Evolutionary conservation across 2,113 vertebrate genomes (phyloP).

Genomic region (Centropus bengalensis): DNA sequence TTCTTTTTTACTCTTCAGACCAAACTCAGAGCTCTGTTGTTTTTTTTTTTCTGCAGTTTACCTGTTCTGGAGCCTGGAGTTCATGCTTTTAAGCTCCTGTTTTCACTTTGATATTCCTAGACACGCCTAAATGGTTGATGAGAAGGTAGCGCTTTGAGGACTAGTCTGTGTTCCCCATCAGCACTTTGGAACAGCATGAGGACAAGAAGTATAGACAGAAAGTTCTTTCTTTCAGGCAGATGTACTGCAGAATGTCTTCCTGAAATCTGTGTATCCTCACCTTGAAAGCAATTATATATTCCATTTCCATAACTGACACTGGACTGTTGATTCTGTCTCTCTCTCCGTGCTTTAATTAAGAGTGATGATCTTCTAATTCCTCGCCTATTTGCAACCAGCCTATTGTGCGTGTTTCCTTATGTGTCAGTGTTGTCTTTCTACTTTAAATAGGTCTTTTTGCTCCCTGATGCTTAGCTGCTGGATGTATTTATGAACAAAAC

Average conservation of each 20-base stretch:
- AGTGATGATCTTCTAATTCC: background rate
- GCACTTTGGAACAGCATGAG: background rate
- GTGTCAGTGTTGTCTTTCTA: background rate
- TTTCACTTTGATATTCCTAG: background rate
- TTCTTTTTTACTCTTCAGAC: background rate
- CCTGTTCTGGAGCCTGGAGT: background rate
- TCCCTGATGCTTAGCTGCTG: background rate
- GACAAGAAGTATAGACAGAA: background rate
- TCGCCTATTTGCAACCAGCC: background rate
- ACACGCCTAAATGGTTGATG: background rate
- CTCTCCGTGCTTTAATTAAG: fast-evolving
- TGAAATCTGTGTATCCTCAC: background rate
- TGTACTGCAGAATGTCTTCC: background rate
- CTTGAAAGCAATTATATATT: background rate
- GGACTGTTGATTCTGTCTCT: background rate
- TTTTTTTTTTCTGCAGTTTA: background rate
- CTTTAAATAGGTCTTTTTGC: background rate
- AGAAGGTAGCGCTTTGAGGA: fast-evolving
- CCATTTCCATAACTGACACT: background rate
- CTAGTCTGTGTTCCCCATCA: background rate
- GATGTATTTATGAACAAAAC: background rate
- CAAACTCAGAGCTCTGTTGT: background rate
- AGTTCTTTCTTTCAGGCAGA: background rate
- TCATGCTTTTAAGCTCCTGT: background rate
- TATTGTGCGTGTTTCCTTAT: background rate